A percentile compares a stretch with the other conserved stretches of the same genome.
These are phyloP conservation scores for Mesorhabditis belari DNA, from an alignment of 2,888 invertebrate genomes.

Conservation along the genomic window DNA sequence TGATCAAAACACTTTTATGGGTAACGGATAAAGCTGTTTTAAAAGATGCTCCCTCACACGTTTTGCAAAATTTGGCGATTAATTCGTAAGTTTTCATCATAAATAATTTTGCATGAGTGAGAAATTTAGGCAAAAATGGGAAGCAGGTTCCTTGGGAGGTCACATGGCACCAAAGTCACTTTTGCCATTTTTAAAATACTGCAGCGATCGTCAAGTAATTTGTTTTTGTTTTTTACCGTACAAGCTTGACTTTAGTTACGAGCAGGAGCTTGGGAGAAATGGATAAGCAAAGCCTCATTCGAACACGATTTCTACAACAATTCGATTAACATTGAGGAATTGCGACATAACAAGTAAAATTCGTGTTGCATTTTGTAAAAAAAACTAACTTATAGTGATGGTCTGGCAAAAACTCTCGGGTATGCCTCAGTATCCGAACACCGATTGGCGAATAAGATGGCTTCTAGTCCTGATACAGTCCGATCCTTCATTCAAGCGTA, in stretches of 20 bases:
- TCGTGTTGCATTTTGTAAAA: neutral
- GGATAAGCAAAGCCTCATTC: slow-evolving; percentile 38
- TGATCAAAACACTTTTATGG: too few relatives aligned
- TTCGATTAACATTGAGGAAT: slow-evolving; percentile 49
- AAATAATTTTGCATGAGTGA: neutral
- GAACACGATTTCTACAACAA: slow-evolving; percentile 49
- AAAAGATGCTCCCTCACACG: slow-evolving; percentile 47
- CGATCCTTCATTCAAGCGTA: slow-evolving; percentile 46
- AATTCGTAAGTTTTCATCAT: slow-evolving; percentile 22
- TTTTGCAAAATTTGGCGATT: slow-evolving; percentile 36
- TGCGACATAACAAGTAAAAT: slow-evolving; percentile 45
- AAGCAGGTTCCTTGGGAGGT: slow-evolving; percentile 44
- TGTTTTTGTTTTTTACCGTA: neutral
- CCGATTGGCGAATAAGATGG: slow-evolving; percentile 50
- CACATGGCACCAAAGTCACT: slow-evolving; percentile 42
- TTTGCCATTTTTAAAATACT: slow-evolving; percentile 46
- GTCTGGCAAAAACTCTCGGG: slow-evolving; percentile 46
- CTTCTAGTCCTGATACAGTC: slow-evolving; percentile 46
- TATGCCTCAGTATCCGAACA: slow-evolving; percentile 46
- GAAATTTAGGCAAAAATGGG: slow-evolving; percentile 29
- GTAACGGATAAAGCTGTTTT: slow-evolving; percentile 23
- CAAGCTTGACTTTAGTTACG: slow-evolving; percentile 14
- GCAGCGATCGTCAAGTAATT: slow-evolving; percentile 29
- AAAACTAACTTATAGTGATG: slow-evolving; percentile 34
- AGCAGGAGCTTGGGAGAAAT: slow-evolving; percentile 44